Percentiles rank a stretch among this genome's conserved stretches.
These are phyloP conservation scores for Melipona quadrifasciata DNA, from an alignment of 1,140 invertebrate genomes.

Conservation along the genomic window DNA sequence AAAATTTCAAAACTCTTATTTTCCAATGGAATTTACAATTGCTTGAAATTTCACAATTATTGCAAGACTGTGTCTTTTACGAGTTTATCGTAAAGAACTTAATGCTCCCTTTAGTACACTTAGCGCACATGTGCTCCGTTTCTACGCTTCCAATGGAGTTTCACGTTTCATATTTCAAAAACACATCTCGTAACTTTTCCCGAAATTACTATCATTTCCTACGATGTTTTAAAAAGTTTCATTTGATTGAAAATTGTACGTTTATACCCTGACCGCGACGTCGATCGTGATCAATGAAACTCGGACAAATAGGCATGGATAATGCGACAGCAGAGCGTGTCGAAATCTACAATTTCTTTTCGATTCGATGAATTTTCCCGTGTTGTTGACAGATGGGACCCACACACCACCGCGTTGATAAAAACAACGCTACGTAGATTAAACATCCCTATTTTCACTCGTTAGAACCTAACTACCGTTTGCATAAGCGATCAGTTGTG, in stretches of 20 bases:
- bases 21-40: not conserved
- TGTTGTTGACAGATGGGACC: not conserved
- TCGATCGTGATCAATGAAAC: not conserved
- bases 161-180: not conserved
- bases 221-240: not conserved
- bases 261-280: not conserved
- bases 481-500: not conserved
- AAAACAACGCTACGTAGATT: not conserved
- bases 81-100: not conserved
- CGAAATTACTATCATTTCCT: not conserved
- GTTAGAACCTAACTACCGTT: not conserved
- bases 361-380: not conserved
- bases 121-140: not conserved
- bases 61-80: not conserved
- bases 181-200: not conserved
- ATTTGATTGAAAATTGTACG: not conserved
- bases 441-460: not conserved
- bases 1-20: not conserved
- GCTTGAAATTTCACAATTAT: not conserved
- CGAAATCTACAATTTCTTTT: not conserved
- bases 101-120: not conserved
- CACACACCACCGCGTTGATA: not conserved
- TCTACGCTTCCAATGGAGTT: not conserved
- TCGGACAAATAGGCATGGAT: not conserved
- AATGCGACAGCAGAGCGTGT: too few species aligned